Evolutionary conservation across 2,888 invertebrate genomes (phyloP).

Genomic region (Campoplex capitator): DNA sequence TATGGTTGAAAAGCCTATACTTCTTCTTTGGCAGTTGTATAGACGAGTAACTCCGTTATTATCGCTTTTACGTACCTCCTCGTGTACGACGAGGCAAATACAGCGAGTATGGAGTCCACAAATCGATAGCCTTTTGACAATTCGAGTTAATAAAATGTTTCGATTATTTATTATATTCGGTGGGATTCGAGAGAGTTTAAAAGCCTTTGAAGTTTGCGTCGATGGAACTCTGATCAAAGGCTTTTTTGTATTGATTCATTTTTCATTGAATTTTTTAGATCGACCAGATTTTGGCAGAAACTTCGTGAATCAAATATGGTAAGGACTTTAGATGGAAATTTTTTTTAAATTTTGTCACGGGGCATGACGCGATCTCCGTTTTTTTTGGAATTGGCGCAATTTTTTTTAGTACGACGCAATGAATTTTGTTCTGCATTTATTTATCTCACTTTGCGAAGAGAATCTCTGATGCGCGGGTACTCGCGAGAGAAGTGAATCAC

Average conservation of each 20-base stretch:
- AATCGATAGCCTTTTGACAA: neutral
- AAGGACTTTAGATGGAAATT: too few species aligned
- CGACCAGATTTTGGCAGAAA: too few species aligned
- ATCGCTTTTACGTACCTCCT: constrained; percentile 14
- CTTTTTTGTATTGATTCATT: neutral
- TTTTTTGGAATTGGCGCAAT: too few species aligned
- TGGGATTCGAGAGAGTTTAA: neutral
- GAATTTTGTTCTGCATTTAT: neutral
- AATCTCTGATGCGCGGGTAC: neutral
- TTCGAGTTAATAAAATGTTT: neutral
- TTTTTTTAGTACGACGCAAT: neutral
- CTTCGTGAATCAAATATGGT: too few species aligned
- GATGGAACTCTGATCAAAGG: neutral
- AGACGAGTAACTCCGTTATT: constrained; percentile 34
- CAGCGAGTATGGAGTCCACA: neutral
- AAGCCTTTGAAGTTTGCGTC: neutral
- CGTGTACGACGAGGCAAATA: constrained; percentile 10
- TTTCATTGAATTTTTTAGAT: too few species aligned
- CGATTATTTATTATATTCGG: neutral
- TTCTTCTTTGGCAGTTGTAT: constrained; percentile 48
- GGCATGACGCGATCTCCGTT: too few species aligned
- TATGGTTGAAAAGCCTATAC: constrained; percentile 19
- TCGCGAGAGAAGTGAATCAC: constrained; percentile 32
- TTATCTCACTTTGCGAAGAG: neutral
- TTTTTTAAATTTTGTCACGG: too few species aligned